These are phyloP conservation scores for Peribatodes rhomboidaria DNA, from an alignment of 2,888 invertebrate genomes.

Conservation along the genomic window DNA sequence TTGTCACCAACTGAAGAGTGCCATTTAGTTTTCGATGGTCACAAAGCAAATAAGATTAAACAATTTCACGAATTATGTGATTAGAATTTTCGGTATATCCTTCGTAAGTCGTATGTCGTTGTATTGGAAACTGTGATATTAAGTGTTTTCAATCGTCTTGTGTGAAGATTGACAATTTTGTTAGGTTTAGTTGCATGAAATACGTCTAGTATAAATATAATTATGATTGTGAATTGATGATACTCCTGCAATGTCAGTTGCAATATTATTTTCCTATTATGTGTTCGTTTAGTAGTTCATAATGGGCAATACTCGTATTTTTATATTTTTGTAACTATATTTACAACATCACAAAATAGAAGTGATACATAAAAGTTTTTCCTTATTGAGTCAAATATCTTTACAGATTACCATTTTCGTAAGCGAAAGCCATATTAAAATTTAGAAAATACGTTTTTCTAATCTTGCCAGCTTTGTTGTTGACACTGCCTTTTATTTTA, in stretches of 20 bases:
- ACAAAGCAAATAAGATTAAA: slow-evolving; percentile 71
- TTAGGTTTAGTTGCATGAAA: slow-evolving; percentile 59
- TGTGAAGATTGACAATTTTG: slow-evolving; percentile 66
- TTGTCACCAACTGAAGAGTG: slow-evolving; percentile 81
- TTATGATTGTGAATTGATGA: slow-evolving; percentile 52
- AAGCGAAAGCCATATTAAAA: slow-evolving; percentile 84
- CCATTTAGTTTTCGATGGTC: slow-evolving; percentile 84
- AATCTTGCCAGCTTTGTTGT: slow-evolving; percentile 85
- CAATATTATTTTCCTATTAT: slow-evolving; percentile 71
- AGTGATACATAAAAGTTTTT: slow-evolving; percentile 36
- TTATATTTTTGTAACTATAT: slow-evolving; percentile 19
- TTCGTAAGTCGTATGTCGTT: slow-evolving; percentile 64
- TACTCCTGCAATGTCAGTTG: slow-evolving; percentile 64
- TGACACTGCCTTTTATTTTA: slow-evolving; percentile 79
- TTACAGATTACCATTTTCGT: slow-evolving; percentile 69
- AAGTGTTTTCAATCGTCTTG: slow-evolving; percentile 80
- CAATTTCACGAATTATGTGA: slow-evolving; percentile 62
- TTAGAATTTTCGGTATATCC: slow-evolving; percentile 54
- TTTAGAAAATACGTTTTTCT: slow-evolving; percentile 80
- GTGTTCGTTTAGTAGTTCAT: slow-evolving; percentile 63
- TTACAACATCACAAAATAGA: slow-evolving; percentile 42
- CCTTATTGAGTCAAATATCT: slow-evolving; percentile 33
- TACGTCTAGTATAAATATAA: slow-evolving; percentile 20
- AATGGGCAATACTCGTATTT: slow-evolving; percentile 44
- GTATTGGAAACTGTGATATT: slow-evolving; percentile 86